Evolutionary conservation across 2,888 invertebrate genomes (phyloP).

Genomic region (Mimachlamys varia): DNA sequence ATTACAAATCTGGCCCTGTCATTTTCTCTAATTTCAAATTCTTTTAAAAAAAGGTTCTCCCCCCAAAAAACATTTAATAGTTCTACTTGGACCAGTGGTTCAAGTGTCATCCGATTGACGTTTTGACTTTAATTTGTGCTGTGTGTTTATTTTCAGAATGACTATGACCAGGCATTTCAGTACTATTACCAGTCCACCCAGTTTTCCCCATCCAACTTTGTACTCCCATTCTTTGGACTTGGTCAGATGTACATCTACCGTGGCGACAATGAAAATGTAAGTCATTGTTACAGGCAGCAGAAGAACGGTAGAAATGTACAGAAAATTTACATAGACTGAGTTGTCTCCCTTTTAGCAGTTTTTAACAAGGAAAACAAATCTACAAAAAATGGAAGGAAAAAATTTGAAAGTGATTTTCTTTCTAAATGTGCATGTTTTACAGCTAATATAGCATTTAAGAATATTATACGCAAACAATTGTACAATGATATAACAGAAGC

Average conservation of each 20-base stretch:
- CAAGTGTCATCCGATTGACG: no score
- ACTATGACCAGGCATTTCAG: slow-evolving; percentile 95
- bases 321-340: no score
- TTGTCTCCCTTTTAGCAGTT: no score
- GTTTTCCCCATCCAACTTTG: slow-evolving; percentile 96
- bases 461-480: no score
- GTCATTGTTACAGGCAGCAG: slow-evolving; percentile 47
- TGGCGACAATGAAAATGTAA: slow-evolving; percentile 91
- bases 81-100: not conserved
- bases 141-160: slow-evolving; percentile 69
- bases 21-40: not conserved
- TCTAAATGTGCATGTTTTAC: no score
- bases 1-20: not conserved
- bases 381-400: no score
- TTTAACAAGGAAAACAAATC: no score
- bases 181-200: slow-evolving; percentile 98
- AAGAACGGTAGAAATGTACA: not conserved
- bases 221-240: slow-evolving; percentile 97
- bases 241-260: slow-evolving; percentile 99
- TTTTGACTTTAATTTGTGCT: not conserved
- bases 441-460: no score
- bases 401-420: not conserved
- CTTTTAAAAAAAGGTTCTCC: no score
- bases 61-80: not conserved
- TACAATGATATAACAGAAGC: no score